phyloP scores from a whole-genome alignment of 2,113 vertebrate species.

The Urocitellus parryii region DNA sequence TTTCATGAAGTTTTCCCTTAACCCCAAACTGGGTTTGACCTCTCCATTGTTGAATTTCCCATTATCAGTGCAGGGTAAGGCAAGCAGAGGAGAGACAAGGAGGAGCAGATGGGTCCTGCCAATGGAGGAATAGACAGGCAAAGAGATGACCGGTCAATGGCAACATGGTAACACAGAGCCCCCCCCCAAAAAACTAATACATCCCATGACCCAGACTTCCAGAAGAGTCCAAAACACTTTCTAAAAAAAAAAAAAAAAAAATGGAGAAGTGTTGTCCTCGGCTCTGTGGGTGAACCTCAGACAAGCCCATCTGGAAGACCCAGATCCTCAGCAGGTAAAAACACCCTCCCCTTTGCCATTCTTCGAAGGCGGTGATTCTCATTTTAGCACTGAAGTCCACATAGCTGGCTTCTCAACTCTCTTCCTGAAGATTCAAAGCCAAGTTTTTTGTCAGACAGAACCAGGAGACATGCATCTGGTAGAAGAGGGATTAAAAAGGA shows the following conservation, averaged over 20 bases:
- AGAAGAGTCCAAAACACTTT: not conserved
- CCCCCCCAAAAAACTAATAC: not conserved
- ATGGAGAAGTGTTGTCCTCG: not conserved
- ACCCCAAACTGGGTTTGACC: not conserved
- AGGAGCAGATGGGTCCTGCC: not conserved
- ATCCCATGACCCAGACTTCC: not conserved
- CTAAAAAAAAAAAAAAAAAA: not conserved
- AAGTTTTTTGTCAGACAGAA: not conserved
- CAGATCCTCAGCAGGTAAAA: not conserved
- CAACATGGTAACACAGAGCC: not conserved
- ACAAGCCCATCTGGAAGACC: not conserved
- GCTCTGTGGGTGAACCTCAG: not conserved
- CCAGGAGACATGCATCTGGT: not conserved
- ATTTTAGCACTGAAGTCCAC: not conserved
- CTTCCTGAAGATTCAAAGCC: not conserved
- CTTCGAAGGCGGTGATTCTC: not conserved
- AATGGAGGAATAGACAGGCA: not conserved
- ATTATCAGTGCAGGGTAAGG: not conserved
- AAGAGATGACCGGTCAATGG: not conserved
- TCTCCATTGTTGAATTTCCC: not conserved
- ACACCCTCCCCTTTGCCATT: not conserved
- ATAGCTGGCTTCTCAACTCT: not conserved
- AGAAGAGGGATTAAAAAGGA: not conserved
- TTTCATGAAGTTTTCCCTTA: conserved; percentile 14
- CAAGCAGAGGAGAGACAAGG: not conserved